Base-by-base conservation (phyloP, 2,113 vertebrate species). In the Oenanthe melanoleuca region DNA sequence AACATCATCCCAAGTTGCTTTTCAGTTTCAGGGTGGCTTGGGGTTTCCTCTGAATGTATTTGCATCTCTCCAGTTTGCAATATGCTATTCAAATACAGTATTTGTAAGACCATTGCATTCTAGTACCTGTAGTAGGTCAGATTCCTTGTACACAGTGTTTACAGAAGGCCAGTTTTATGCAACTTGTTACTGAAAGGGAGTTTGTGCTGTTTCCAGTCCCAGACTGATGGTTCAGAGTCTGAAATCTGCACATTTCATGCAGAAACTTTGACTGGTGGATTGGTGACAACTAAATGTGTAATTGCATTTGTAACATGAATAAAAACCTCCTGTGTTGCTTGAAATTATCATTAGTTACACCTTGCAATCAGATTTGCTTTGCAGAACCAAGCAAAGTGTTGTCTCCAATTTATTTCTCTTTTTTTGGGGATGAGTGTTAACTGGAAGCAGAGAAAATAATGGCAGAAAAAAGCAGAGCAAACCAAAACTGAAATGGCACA, bases 11-110 rank as follows among this genome's bases (percentile, higher is more conserved):
- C 74, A 64, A 52, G 69, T 52, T 29, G 44, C 71, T 86, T 91
- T 86, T 72, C 40, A 53, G 22, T 78, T 80, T 70, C 74, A 59
- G 60, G 31, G 37, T 78, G 77, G 60, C 67, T 89, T 74, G 80
- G 85, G 79, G 38, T 66, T 88, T 93, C 47, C 60, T 93, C 86
- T 96, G 97, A 95, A 93, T 96, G 95, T 89, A 95, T n/a, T 83
- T 92, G 64, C 73, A 86, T 65, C 78, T 87, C 37, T 90, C 66
- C 70, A 93, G 52, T 50, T 67, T 60, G 81, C 65, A 95, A 6
- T 57, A 52, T 82, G 44, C 28, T 67, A 83, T 77, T 66, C 55
- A 66, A 79, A 63, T 60, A 78, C 15, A 95, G 72, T 94, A 52
- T 94, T 66, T 94, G 86, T 94, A 80, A 94, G 86, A 78, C 80